Conservation (phyloP, 2,888 invertebrate species). For the Siphonodentalium dalli region DNA sequence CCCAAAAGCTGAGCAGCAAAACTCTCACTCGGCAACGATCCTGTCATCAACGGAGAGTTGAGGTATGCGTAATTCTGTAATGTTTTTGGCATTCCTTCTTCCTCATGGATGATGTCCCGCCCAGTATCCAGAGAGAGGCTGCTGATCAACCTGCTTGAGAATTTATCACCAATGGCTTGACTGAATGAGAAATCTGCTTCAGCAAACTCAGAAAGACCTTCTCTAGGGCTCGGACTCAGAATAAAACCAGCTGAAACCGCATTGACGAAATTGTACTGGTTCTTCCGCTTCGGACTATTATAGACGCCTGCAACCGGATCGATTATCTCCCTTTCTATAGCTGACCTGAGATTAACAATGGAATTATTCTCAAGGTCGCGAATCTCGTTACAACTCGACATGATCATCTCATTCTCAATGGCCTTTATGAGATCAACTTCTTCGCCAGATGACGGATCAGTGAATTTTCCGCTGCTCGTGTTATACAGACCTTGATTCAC, state of each 20-base stretch:
- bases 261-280: conserved; percentile 44
- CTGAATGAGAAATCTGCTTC: no score
- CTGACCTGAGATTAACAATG: conserved; percentile 73
- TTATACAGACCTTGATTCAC: conserved; percentile 65
- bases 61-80: no score
- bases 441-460: conserved; percentile 42
- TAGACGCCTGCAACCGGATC: conserved; percentile 47
- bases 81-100: no score
- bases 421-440: conserved; percentile 61
- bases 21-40: no score
- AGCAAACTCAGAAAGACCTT: conserved; percentile 37
- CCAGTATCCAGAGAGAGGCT: not conserved
- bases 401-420: conserved; percentile 57
- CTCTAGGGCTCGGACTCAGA: conserved; percentile 48
- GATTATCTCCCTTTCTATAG: conserved; percentile 65
- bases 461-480: conserved; percentile 61
- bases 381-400: conserved; percentile 41
- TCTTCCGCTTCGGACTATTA: conserved; percentile 35
- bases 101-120: no score
- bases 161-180: not conserved
- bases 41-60: no score
- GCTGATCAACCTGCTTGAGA: not conserved
- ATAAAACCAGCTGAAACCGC: conserved; percentile 54
- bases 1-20: no score
- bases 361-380: conserved; percentile 46